phyloP scores from a whole-genome alignment of 2,888 invertebrate genomes.

The Urechis unicinctus region DNA sequence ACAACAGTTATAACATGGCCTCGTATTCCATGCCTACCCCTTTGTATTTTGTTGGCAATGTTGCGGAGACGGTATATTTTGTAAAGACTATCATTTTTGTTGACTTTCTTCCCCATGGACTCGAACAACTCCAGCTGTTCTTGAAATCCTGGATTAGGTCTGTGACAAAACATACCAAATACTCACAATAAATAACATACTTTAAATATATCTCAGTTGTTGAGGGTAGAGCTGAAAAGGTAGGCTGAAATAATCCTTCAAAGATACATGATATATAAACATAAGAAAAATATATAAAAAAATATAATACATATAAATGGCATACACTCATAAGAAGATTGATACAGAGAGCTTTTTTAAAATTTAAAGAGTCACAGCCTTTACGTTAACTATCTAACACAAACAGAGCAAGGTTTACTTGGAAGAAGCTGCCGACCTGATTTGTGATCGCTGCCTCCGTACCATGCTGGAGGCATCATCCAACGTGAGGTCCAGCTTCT shows the following conservation, averaged over 20 bases:
- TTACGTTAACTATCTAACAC: not conserved
- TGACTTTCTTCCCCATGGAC: conserved; percentile 34
- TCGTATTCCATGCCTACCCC: no score
- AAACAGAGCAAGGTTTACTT: not conserved
- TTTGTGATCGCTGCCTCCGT: conserved; percentile 28
- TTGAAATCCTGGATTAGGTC: conserved; percentile 43
- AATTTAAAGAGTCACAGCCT: no score
- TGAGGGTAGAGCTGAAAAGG: no score
- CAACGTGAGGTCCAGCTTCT: conserved; percentile 68
- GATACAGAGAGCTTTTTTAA: not conserved
- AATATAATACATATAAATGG: no score
- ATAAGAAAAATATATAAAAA: no score
- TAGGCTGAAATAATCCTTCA: no score
- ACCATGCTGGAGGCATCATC: conserved; percentile 63
- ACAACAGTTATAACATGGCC: no score
- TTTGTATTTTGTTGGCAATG: conserved; percentile 29
- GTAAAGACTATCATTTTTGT: conserved; percentile 24
- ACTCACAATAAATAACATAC: not conserved
- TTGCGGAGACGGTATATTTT: conserved; percentile 29
- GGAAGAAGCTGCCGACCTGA: conserved; percentile 35
- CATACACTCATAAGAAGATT: not conserved
- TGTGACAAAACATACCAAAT: conserved; percentile 13
- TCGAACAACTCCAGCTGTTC: conserved; percentile 41
- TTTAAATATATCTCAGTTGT: no score
- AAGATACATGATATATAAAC: no score